These are phyloP conservation scores for Esox niger DNA, from an alignment of 2,113 vertebrate genomes.

Conservation along the genomic window DNA sequence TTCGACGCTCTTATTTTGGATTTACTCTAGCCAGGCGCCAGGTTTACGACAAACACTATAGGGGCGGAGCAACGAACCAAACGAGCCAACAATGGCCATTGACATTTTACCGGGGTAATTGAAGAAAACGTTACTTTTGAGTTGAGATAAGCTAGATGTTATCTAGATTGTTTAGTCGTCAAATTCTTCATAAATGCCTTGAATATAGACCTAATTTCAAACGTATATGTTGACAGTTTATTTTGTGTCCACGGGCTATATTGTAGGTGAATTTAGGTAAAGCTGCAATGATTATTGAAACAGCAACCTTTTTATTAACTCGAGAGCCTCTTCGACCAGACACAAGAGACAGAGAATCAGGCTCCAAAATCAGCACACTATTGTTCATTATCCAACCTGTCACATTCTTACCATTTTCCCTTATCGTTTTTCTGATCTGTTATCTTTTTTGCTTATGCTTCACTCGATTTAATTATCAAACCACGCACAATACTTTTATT, in stretches of 20 bases:
- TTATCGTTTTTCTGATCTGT: no score
- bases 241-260: neutral
- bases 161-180: constrained; percentile 20
- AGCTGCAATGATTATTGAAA: neutral
- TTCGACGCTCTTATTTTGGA: constrained; percentile 68
- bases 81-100: constrained; percentile 69
- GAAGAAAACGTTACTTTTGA: constrained; percentile 47
- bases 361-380: neutral
- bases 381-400: no score
- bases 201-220: neutral
- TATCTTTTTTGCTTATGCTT: no score
- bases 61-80: constrained; percentile 75
- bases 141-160: constrained; percentile 43
- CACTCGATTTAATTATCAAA: no score
- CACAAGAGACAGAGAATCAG: neutral
- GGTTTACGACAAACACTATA: constrained; percentile 80
- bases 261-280: neutral
- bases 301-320: neutral
- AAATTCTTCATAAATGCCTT: neutral
- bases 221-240: neutral
- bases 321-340: neutral
- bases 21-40: constrained; percentile 75
- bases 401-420: no score
- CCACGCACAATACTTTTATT: no score
- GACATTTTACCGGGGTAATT: constrained; percentile 64